Conservation (phyloP, 2,888 invertebrate genomes). For the Terebella lapidaria region DNA sequence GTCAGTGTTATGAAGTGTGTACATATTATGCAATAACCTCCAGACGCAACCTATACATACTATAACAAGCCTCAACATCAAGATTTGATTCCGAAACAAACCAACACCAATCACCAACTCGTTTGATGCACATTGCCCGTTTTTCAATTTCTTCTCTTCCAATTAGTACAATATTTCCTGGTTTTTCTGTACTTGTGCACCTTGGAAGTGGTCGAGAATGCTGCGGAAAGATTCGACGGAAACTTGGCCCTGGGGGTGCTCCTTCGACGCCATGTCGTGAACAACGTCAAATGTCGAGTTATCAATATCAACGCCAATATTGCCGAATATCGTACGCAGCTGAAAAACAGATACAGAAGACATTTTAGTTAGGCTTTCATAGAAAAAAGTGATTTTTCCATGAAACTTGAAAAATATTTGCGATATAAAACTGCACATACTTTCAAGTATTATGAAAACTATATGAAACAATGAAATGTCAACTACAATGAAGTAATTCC, state of each 20-base stretch:
- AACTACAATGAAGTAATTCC: neutral
- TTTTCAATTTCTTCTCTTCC: no score
- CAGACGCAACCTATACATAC: no score
- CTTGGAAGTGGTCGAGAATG: constrained; percentile 42
- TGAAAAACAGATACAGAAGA: constrained; percentile 30
- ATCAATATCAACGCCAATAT: constrained; percentile 44
- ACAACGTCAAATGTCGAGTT: constrained; percentile 42
- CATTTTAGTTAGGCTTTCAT: no score
- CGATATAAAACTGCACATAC: no score
- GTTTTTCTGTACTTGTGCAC: neutral
- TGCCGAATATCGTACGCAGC: constrained; percentile 43
- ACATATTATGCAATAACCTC: no score
- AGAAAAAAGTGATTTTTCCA: no score
- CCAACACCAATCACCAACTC: no score
- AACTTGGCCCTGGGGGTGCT: constrained; percentile 47
- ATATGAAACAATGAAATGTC: neutral
- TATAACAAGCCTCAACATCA: no score
- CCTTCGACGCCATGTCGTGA: constrained; percentile 36
- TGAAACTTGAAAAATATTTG: no score
- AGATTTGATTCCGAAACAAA: no score
- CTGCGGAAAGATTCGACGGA: constrained; percentile 49
- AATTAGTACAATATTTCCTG: neutral
- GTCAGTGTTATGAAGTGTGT: no score
- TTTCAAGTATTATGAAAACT: neutral
- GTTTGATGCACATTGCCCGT: no score